A percentile compares a stretch with the other conserved stretches of the same genome.
phyloP scores from a whole-genome alignment of 2,113 vertebrate genomes.

The Hydrolagus affinis region DNA sequence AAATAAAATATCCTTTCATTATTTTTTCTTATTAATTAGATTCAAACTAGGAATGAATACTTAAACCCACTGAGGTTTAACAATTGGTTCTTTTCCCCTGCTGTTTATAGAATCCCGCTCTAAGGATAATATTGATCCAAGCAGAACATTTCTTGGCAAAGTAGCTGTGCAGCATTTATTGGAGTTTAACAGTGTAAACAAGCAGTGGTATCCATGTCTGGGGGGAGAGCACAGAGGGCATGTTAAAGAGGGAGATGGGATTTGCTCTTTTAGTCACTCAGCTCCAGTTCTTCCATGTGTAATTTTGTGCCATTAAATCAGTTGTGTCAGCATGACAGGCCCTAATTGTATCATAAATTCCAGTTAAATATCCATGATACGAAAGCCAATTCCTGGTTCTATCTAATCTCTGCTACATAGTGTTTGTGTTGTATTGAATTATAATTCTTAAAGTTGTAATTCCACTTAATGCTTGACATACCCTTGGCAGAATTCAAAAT shows the following conservation, averaged over 20 bases:
- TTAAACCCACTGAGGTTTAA: not conserved
- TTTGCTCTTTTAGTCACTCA: not conserved
- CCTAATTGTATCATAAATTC: too few relatives aligned
- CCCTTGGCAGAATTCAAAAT: too few relatives aligned
- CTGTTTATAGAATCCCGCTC: not conserved
- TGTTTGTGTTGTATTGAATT: too few relatives aligned
- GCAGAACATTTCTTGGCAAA: not conserved
- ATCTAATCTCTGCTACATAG: too few relatives aligned
- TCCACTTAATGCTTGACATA: too few relatives aligned
- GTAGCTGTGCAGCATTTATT: not conserved
- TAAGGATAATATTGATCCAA: not conserved
- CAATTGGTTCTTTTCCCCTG: not conserved
- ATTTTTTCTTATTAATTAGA: conserved; percentile 7
- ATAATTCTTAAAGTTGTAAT: too few relatives aligned
- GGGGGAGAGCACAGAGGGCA: not conserved
- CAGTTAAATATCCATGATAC: too few relatives aligned
- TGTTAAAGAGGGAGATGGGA: not conserved
- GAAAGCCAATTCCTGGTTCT: too few relatives aligned
- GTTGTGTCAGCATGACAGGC: too few relatives aligned
- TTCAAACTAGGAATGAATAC: not conserved
- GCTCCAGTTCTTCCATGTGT: not conserved
- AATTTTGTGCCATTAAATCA: too few relatives aligned
- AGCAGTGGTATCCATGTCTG: not conserved
- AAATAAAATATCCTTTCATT: not conserved
- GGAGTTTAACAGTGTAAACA: not conserved